phyloP scores from a whole-genome alignment of 2,113 vertebrate species.

The Clinocottus analis region DNA sequence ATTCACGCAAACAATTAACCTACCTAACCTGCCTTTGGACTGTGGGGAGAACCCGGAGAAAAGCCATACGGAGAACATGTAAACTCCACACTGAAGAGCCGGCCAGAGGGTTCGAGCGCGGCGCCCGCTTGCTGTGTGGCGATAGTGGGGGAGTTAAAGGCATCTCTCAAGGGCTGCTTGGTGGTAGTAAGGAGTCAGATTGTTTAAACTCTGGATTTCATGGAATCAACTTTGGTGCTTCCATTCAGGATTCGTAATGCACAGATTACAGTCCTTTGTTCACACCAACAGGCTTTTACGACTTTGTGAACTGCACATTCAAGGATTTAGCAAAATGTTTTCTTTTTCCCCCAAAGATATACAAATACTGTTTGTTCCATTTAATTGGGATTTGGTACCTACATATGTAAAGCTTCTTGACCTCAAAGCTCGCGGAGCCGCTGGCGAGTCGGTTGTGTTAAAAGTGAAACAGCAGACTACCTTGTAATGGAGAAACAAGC shows the following conservation, averaged over 20 bases:
- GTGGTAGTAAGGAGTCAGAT: neutral
- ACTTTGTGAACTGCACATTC: neutral
- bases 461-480: slow-evolving; percentile 15
- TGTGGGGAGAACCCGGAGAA: neutral
- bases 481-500: slow-evolving; percentile 5
- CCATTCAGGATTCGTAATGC: neutral
- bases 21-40: neutral
- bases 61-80: neutral
- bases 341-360: neutral
- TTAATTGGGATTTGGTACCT: neutral
- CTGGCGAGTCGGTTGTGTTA: neutral
- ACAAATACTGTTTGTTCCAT: neutral
- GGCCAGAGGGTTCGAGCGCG: neutral
- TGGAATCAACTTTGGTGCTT: neutral
- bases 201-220: slow-evolving; percentile 2
- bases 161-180: too few relatives aligned
- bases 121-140: neutral
- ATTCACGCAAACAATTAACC: neutral
- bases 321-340: neutral
- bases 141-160: neutral
- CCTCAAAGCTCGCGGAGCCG: neutral
- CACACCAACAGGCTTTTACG: neutral
- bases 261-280: neutral
- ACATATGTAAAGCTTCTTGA: neutral
- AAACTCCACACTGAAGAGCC: neutral